phyloP scores from a whole-genome alignment of 2,113 vertebrate species.

The Sceloporus undulatus region DNA sequence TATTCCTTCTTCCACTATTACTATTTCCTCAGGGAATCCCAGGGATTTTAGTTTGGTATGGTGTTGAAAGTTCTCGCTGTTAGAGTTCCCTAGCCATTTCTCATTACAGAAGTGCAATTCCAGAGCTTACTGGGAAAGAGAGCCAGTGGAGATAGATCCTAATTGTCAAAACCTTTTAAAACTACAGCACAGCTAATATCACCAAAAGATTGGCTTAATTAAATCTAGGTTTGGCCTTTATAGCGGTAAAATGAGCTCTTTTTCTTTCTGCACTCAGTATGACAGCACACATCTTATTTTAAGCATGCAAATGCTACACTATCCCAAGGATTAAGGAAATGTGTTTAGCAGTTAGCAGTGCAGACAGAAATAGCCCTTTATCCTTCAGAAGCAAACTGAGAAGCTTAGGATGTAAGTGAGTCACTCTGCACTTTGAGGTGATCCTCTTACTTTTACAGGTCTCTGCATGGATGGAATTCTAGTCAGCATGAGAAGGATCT shows the following conservation, averaged over 20 bases:
- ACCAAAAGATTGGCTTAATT: neutral
- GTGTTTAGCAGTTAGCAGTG: conserved; percentile 1
- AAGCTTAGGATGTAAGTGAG: neutral
- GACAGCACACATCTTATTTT: neutral
- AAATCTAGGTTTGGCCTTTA: neutral
- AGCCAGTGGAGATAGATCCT: neutral
- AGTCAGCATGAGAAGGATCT: conserved; percentile 53
- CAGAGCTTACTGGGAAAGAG: neutral
- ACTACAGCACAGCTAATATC: neutral
- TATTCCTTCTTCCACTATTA: neutral
- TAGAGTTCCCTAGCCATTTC: neutral
- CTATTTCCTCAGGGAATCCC: neutral
- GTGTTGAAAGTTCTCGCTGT: neutral
- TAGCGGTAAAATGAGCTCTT: neutral
- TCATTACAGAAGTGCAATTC: neutral
- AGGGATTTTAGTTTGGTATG: neutral
- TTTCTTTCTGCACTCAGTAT: neutral
- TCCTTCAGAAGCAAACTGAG: neutral
- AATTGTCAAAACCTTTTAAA: neutral
- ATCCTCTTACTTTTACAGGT: conserved; percentile 51
- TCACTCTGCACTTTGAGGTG: neutral
- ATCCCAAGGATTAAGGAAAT: conserved; percentile 10
- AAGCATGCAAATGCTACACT: neutral
- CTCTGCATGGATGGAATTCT: conserved; percentile 44
- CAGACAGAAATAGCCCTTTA: conserved; percentile 17